A percentile compares a stretch with the other conserved stretches of the same genome.
phyloP scores from a whole-genome alignment of 2,888 invertebrate genomes.

The Rutpela maculata region DNA sequence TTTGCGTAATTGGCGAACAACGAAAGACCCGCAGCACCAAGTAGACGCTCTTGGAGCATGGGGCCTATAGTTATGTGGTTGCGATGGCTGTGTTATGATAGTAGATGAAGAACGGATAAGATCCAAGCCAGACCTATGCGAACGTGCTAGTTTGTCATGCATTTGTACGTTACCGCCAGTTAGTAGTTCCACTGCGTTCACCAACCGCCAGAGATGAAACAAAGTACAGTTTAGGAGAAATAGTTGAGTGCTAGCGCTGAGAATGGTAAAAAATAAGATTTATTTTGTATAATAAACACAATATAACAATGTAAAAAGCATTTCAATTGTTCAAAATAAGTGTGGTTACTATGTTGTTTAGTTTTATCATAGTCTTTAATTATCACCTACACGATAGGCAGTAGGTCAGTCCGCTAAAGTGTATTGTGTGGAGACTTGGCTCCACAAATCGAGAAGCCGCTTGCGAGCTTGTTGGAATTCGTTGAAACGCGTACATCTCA shows the following conservation, averaged over 20 bases:
- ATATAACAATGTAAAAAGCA: background rate
- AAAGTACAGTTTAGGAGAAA: conserved; percentile 56
- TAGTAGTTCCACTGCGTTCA: conserved; percentile 79
- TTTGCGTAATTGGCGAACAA: conserved; percentile 84
- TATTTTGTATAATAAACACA: background rate
- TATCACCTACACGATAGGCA: no score
- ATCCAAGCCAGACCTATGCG: conserved; percentile 70
- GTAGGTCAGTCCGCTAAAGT: no score
- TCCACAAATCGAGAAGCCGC: no score
- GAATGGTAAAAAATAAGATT: conserved; percentile 38
- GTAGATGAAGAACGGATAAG: conserved; percentile 66
- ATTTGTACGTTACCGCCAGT: conserved; percentile 83
- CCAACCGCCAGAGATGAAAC: conserved; percentile 72
- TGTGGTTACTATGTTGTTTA: background rate
- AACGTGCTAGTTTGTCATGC: conserved; percentile 76
- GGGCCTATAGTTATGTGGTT: conserved; percentile 70
- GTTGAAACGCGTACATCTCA: no score
- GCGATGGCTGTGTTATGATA: conserved; percentile 65
- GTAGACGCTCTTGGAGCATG: conserved; percentile 79
- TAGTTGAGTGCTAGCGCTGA: conserved; percentile 36
- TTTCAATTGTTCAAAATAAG: background rate
- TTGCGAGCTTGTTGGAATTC: no score
- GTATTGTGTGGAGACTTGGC: no score
- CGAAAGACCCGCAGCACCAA: conserved; percentile 89
- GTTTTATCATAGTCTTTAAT: no score